Conservation (phyloP, 1,140 invertebrate genomes). For the Pseudomyrmex sp. region DNA sequence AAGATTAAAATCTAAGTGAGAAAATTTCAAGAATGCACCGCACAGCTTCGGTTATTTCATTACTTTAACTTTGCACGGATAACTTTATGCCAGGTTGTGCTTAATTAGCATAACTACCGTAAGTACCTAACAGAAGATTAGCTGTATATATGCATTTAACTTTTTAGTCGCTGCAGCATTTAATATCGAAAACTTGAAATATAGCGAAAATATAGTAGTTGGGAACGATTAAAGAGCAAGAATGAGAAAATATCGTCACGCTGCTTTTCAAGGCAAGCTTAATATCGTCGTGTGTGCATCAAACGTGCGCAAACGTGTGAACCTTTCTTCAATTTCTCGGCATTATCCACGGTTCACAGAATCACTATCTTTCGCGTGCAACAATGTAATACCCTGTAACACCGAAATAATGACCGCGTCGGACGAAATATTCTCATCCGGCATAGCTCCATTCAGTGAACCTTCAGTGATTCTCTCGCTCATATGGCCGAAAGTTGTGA, state of each 20-base stretch:
- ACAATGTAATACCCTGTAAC: slow-evolving; percentile 38
- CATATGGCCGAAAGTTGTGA: slow-evolving; percentile 28
- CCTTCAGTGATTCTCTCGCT: slow-evolving; percentile 9
- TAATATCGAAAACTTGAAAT: slow-evolving; percentile 26
- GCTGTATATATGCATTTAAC: not conserved
- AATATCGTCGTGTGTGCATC: not conserved
- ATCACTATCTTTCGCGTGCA: slow-evolving; percentile 5
- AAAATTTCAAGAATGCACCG: not conserved
- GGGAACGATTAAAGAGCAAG: not conserved
- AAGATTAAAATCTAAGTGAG: not conserved
- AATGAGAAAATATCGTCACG: not conserved
- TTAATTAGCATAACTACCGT: slow-evolving; percentile 19
- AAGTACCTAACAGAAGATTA: slow-evolving; percentile 25
- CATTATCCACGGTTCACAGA: slow-evolving; percentile 20
- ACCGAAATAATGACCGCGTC: slow-evolving; percentile 35
- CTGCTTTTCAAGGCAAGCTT: not conserved
- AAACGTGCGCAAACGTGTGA: slow-evolving; percentile 13
- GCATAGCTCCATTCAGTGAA: slow-evolving; percentile 27
- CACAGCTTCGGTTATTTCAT: slow-evolving; percentile 31
- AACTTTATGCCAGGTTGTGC: slow-evolving; percentile 2
- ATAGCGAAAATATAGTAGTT: slow-evolving; percentile 12
- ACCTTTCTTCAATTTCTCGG: slow-evolving; percentile 15
- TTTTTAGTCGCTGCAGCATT: not conserved
- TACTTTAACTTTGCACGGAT: slow-evolving; percentile 19
- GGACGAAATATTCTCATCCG: slow-evolving; percentile 19